Evolutionary conservation across 2,797 vertebrate genomes (phyloP).

Genomic region (Gymnopithys bicolor): DNA sequence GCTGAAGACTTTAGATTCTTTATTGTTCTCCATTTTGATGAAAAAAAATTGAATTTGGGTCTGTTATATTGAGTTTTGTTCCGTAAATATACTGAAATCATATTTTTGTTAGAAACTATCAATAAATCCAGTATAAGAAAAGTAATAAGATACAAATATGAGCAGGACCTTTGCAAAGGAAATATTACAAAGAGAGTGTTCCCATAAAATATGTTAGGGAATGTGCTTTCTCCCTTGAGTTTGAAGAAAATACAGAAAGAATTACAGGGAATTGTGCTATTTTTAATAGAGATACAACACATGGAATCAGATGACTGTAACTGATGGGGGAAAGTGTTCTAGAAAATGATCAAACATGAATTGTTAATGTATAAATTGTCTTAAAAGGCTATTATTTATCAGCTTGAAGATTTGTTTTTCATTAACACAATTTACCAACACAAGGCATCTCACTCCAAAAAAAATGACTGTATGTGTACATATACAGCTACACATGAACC

Average conservation of each 20-base stretch:
- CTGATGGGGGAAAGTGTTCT: neutral
- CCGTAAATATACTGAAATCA: constrained; percentile 97
- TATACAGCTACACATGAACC: neutral
- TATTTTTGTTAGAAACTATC: constrained; percentile 99
- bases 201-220: constrained; percentile 79
- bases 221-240: constrained; percentile 61
- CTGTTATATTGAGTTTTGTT: constrained; percentile 94
- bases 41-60: constrained; percentile 96
- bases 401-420: neutral
- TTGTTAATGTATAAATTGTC: neutral
- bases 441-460: neutral
- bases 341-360: neutral
- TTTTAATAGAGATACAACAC: constrained; percentile 62
- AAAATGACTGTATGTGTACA: neutral
- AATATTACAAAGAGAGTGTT: constrained; percentile 78
- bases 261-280: constrained; percentile 46
- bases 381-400: neutral
- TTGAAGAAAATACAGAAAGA: constrained; percentile 68
- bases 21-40: constrained; percentile 97
- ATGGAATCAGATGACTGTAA: constrained; percentile 41
- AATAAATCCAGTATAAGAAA: constrained; percentile 95
- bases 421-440: constrained; percentile 2
- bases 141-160: constrained; percentile 93
- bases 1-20: constrained; percentile 88
- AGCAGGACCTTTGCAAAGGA: constrained; percentile 88